Evolutionary conservation across 1,140 invertebrate genomes (phyloP), one percentile per base, ranked within the genome.

Genomic region (Micrasema minimum): DNA sequence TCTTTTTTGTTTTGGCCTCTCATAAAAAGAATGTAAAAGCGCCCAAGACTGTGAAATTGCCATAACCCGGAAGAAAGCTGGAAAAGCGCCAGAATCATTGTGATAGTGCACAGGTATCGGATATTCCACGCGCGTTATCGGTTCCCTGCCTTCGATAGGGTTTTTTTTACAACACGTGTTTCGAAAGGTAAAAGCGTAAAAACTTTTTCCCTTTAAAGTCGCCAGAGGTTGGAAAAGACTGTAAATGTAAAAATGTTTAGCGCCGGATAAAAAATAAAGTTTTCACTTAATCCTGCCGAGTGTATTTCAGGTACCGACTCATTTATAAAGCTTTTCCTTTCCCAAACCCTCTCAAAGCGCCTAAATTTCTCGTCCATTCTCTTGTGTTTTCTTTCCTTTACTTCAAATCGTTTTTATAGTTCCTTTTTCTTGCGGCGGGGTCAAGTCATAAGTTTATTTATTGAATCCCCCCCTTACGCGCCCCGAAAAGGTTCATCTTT

Each of bases 11-110:
- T 22, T 43, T 61, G 57, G 57, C 18, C 37, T 18, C 57, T 61
- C 57, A 61, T 61, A 61, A 61, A 61, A 61, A 61, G 57, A 16
- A 61, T 43, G 38, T 61, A 61, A 61, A n/a, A 61, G 57, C 37
- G 37, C 38, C 57, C 38, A 31, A 61, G 57, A 61, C 57, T 61
- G 57, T 43, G 57, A 61, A 37, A 61, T 61, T 61, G 38, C 57
- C 38, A 20, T 38, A 61, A 43, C 38, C 35, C 38, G 35, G 22
- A 20, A n/a, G 22, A 61, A 61, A 61, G 14, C 35, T 61, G 57
- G 57, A 20, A 20, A 61, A 61, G 57, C 35, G 57, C 35, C 57
- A 61, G 57, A 61, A 61, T 61, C 57, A 61, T 61, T 61, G 57
- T 41, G 38, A 61, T 23, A 26, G 20, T 61, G 37, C 57, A 61